Evolutionary conservation across 37 sponge, comb jelly and placozoan species (phyloP).

Genomic region (Halichondria panicea): DNA sequence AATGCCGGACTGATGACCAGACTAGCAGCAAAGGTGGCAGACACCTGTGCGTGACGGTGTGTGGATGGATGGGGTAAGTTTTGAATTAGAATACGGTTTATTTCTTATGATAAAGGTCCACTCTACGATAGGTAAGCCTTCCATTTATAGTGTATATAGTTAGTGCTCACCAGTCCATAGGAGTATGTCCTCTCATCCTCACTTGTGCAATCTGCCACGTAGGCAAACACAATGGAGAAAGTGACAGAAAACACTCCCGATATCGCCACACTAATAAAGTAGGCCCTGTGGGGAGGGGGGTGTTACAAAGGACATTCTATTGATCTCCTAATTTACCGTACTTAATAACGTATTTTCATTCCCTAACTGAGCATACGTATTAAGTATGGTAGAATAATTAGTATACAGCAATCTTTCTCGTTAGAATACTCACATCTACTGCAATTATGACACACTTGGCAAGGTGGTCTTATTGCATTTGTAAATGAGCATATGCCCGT

Average conservation of each 20-base stretch:
- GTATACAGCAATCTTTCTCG: too few relatives aligned
- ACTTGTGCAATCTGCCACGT: conserved; percentile 89
- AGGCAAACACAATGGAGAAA: conserved; percentile 91
- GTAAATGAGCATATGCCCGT: too few relatives aligned
- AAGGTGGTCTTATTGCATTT: too few relatives aligned
- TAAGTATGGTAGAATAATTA: too few relatives aligned
- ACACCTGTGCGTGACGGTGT: conserved; percentile 49
- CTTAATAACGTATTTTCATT: too few relatives aligned
- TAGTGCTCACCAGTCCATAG: conserved; percentile 88
- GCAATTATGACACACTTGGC: too few relatives aligned
- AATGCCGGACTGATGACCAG: conserved; percentile 87
- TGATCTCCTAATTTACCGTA: not conserved
- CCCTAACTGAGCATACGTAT: too few relatives aligned
- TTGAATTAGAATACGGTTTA: not conserved
- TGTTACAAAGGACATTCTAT: not conserved
- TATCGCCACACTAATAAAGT: conserved; percentile 78
- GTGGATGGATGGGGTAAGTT: not conserved
- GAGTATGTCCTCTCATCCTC: conserved; percentile 74
- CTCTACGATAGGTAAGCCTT: not conserved
- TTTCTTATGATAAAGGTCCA: not conserved
- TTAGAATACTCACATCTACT: too few relatives aligned
- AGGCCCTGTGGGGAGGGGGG: conserved; percentile 21
- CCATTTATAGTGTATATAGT: too few relatives aligned
- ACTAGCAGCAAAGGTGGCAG: conserved; percentile 93
- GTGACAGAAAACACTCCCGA: conserved; percentile 91